Evolutionary conservation across 2,113 vertebrate genomes (phyloP), one percentile per base, ranked within the genome.

Genomic region (Gasterosteus nipponicus): DNA sequence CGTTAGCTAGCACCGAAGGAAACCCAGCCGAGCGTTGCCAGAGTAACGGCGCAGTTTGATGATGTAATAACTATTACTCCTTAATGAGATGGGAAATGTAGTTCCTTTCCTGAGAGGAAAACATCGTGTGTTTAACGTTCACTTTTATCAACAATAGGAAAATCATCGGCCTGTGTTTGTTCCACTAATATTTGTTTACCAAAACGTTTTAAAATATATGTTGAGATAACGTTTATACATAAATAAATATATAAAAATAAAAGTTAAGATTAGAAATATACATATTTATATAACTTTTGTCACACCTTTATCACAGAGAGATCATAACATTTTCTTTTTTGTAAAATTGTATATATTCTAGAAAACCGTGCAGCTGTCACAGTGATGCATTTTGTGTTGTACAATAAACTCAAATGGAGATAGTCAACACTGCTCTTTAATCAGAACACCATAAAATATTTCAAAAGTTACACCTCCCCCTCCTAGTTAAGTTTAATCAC

Each of bases 11-110:
- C 22, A 3, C 10, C 0, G 9, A 38, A 3, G 1, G 2, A 6
- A 54, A n/a, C 16, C 0, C 1, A 39, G 22, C 18, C 5, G 62
- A 58, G 15, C 82, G 92, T 94, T 92, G 86, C 91, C 91, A 77
- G 66, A 86, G 91, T 69, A 93, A 95, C 94, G 62, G 66, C 92
- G 86, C 87, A 12, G 5, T n/a, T 67, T 74, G 75, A 89, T 89
- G 87, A 92, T 3, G 84, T 76, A 31, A 3, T 15, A 0, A 1
- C 0, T 19, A 10, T 2, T 0, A 0, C 15, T 0, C 1, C 7
- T 16, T 1, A 2, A 5, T 1, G 7, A 7, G 29, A n/a, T 79
- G 77, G 89, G 81, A 86, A 0, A 78, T 68, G 81, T 47, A 73
- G 69, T 33, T 0, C 3, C 0, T 33, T 53, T 3, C 10, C 31